Base-by-base conservation (phyloP, 92 coral and sea anemone genomes). In the Umimayanthus kanabou region DNA sequence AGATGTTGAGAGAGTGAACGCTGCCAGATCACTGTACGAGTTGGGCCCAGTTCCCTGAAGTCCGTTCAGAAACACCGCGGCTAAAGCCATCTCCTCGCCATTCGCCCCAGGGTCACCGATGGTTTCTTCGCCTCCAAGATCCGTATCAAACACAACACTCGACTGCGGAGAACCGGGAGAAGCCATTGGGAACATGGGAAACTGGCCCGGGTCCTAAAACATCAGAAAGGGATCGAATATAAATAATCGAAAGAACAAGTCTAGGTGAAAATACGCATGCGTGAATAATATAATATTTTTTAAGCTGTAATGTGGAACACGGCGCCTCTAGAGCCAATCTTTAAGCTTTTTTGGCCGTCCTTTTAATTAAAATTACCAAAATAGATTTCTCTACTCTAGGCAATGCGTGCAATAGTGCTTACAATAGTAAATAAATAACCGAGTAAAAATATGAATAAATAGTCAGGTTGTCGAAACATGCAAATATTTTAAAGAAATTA, bases 51-150 rank as follows among this genome's bases (percentile, higher is more conserved):
- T 58, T 4, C 81, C 81, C 85, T 91, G 91, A 47, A 91, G 89
- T 40, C 91, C 91, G 39, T 88, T 88, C 6, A 91, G 88, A 85
- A 91, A 91, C 75, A 87, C 87, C 73, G 87, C 45, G 49, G 91
- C 86, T 39, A 91, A 80, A 26, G 89, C 86, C 77, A 91, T 57
- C 29, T 91, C 93, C n/a, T 70, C 87, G n/a, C 39, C 40, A 29
- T 58, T 58, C 26, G 39, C 53, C 23, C 78, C 87, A 43, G 87
- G 67, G 87, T 73, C 74, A 49, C 78, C 87, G 26, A 83, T 72
- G 9, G 87, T 83, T 83, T 83, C 77, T 26, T 83, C 87, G 40
- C 87, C 65, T 65, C 87, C 87, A 43, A 83, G 61, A 16, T 69
- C 87, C 4, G 87, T 69, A 15, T 83, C 87, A 43, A 43, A 45